Evolutionary conservation across 2,113 vertebrate genomes (phyloP).

Genomic region (Sinocyclocheilus grahami): DNA sequence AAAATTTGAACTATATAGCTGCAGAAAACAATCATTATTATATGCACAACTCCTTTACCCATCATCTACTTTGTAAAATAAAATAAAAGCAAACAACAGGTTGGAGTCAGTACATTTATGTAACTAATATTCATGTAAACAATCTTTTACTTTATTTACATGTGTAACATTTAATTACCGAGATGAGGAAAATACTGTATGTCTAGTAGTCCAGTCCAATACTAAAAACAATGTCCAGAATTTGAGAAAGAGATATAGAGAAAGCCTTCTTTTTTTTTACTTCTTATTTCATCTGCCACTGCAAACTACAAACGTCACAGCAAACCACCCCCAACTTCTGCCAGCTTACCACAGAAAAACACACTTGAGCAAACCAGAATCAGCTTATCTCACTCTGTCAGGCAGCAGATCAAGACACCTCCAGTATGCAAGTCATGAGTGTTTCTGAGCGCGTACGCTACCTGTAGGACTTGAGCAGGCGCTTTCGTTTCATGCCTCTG

Average conservation of each 20-base stretch:
- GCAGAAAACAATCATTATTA: background rate
- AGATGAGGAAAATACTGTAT: background rate
- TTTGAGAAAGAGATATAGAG: background rate
- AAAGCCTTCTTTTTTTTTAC: background rate
- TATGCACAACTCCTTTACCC: background rate
- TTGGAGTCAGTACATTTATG: background rate
- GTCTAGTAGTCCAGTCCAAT: background rate
- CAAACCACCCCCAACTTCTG: background rate
- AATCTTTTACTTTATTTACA: background rate
- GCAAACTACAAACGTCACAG: background rate
- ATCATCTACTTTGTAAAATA: background rate
- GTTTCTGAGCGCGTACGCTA: constrained; percentile 57
- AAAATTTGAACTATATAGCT: background rate
- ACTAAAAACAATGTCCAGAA: too few relatives aligned
- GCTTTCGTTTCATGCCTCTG: constrained; percentile 76
- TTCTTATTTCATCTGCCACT: background rate
- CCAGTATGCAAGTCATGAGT: background rate
- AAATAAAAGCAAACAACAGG: background rate
- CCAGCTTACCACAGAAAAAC: background rate
- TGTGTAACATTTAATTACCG: background rate
- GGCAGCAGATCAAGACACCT: background rate
- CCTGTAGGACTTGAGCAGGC: constrained; percentile 86
- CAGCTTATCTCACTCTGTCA: constrained; percentile 4
- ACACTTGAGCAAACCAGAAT: background rate
- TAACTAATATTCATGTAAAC: background rate